These are phyloP conservation scores for Pitta sordida DNA, from an alignment of 2,113 vertebrate genomes.

Conservation along the genomic window DNA sequence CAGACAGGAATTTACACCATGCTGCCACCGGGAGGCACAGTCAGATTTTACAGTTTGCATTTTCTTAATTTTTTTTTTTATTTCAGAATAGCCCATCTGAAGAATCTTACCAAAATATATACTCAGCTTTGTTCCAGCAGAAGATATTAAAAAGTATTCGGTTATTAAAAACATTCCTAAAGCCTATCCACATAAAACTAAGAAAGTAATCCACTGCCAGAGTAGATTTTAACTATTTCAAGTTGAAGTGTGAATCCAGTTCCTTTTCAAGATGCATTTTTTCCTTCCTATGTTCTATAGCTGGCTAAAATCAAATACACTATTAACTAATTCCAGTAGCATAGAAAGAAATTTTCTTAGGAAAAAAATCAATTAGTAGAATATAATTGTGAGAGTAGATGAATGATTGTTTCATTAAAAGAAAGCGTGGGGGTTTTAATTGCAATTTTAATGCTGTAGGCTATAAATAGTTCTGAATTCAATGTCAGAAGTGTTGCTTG, in stretches of 20 bases:
- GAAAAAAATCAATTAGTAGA: background rate
- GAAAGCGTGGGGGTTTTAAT: background rate
- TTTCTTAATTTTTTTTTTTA: background rate
- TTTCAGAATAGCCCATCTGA: background rate
- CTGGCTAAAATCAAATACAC: background rate
- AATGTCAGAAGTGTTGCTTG: background rate
- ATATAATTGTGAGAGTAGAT: background rate
- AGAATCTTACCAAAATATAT: background rate
- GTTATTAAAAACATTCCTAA: background rate
- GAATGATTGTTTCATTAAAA: background rate
- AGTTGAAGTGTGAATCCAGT: background rate
- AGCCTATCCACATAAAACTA: background rate
- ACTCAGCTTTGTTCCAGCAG: background rate
- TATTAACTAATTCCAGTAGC: background rate
- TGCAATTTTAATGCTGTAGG: background rate
- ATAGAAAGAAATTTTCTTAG: background rate
- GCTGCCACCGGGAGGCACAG: conserved; percentile 43
- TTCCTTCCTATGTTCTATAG: background rate
- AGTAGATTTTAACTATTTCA: background rate
- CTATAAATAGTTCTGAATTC: background rate
- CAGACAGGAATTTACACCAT: background rate
- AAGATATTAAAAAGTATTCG: background rate
- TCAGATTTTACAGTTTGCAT: background rate
- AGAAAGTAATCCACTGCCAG: background rate
- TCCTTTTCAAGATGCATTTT: background rate